Evolutionary conservation across 2,797 vertebrate genomes (phyloP).

Genomic region (Cuniculus paca): DNA sequence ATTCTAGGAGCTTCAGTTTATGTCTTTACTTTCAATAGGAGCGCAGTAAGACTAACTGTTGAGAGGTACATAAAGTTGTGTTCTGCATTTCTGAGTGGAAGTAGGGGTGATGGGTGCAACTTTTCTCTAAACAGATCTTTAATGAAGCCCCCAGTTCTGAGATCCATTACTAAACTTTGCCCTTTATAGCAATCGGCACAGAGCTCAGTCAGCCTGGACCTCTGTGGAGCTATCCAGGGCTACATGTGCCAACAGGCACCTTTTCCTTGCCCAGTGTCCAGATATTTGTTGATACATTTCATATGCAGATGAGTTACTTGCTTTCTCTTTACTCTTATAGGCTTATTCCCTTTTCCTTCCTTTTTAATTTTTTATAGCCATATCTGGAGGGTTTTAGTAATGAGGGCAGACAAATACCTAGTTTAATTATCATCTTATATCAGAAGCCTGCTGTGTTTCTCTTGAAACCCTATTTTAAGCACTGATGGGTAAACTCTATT

Average conservation of each 20-base stretch:
- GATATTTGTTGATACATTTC: not conserved
- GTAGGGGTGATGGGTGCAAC: not conserved
- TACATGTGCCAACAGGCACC: not conserved
- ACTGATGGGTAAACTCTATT: not conserved
- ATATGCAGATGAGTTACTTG: not conserved
- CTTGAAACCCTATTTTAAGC: slow-evolving; percentile 2
- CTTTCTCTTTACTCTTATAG: not conserved
- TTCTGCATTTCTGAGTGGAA: not conserved
- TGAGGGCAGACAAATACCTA: not conserved
- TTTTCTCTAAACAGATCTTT: not conserved
- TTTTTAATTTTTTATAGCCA: not conserved
- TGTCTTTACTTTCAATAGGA: not conserved
- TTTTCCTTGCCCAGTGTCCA: not conserved
- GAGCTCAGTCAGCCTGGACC: not conserved
- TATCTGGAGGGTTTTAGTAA: not conserved
- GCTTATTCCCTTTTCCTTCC: not conserved
- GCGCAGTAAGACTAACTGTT: not conserved
- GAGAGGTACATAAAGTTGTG: too few relatives aligned
- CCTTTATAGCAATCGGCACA: not conserved
- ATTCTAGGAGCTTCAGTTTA: not conserved
- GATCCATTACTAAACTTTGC: not conserved
- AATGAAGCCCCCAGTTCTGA: not conserved
- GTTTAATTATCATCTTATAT: not conserved
- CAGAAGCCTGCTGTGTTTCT: slow-evolving; percentile 20
- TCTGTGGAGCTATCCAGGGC: not conserved